Evolutionary conservation across 2,888 invertebrate species (phyloP).

Genomic region (Galerucella pusilla): DNA sequence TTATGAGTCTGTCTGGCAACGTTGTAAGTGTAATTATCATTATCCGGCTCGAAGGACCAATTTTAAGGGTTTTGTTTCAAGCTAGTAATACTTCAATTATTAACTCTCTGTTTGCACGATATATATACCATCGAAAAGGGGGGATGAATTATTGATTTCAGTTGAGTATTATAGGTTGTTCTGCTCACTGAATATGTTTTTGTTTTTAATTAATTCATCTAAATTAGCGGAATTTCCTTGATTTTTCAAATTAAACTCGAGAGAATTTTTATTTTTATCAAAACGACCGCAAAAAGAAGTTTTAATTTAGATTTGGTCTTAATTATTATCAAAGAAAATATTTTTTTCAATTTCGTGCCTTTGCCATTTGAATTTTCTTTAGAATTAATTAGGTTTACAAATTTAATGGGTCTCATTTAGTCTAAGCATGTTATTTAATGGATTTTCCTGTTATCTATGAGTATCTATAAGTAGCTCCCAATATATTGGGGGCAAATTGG

Average conservation of each 20-base stretch:
- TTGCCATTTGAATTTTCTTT: too few relatives aligned
- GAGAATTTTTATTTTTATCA: background rate
- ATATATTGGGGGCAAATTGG: too few relatives aligned
- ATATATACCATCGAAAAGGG: background rate
- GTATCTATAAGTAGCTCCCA: too few relatives aligned
- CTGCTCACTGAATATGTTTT: too few relatives aligned
- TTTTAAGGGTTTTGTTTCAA: background rate
- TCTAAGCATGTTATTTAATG: too few relatives aligned
- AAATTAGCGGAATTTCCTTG: too few relatives aligned
- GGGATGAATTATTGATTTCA: background rate
- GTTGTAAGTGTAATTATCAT: background rate
- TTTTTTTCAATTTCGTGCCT: too few relatives aligned
- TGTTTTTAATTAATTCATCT: too few relatives aligned
- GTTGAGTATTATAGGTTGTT: too few relatives aligned
- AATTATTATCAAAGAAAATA: conserved; percentile 7
- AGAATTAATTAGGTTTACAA: too few relatives aligned
- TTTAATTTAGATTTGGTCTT: conserved; percentile 24
- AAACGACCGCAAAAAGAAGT: conserved; percentile 5
- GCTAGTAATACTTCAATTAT: background rate
- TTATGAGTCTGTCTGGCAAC: background rate
- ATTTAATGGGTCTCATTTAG: too few relatives aligned
- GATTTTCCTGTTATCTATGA: too few relatives aligned
- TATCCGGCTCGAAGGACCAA: conserved; percentile 3
- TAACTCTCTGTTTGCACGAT: background rate
- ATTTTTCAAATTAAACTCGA: background rate